Conservation (phyloP, 1,140 invertebrate genomes). For the Leptonema lineaticorne region DNA sequence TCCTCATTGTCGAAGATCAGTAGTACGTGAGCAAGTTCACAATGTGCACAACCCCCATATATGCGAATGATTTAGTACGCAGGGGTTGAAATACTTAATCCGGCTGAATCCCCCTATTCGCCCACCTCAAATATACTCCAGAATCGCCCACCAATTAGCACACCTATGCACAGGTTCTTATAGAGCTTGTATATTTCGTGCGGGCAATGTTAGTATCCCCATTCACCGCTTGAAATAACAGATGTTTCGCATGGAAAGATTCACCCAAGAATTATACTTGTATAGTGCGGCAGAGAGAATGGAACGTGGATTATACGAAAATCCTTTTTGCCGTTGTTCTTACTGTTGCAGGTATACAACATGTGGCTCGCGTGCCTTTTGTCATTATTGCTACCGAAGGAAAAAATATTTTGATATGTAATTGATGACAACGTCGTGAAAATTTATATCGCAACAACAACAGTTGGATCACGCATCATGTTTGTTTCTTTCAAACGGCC, state of each 20-base stretch:
- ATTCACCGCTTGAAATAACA: not conserved
- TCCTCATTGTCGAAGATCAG: not conserved
- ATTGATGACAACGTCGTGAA: not conserved
- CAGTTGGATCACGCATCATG: not conserved
- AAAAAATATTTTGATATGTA: not conserved
- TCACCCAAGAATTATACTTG: not conserved
- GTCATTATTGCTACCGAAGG: not conserved
- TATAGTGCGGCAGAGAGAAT: too few species aligned
- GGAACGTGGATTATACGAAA: not conserved
- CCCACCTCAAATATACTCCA: too few species aligned
- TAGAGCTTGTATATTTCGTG: too few species aligned
- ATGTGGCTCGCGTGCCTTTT: not conserved
- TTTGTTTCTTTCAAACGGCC: not conserved
- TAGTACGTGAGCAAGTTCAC: not conserved
- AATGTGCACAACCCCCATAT: not conserved
- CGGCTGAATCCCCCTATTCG: not conserved
- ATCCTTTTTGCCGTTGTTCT: too few species aligned
- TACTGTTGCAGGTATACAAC: not conserved
- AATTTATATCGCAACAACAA: not conserved
- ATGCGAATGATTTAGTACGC: not conserved
- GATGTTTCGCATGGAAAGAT: not conserved
- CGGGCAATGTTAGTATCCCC: too few species aligned
- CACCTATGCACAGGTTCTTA: not conserved
- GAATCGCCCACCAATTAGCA: not conserved
- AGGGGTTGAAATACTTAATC: not conserved